A percentile compares a stretch with the other conserved stretches of the same genome.
Evolutionary conservation across 2,888 invertebrate species (phyloP).

Genomic region (Hypomecis atomaria): DNA sequence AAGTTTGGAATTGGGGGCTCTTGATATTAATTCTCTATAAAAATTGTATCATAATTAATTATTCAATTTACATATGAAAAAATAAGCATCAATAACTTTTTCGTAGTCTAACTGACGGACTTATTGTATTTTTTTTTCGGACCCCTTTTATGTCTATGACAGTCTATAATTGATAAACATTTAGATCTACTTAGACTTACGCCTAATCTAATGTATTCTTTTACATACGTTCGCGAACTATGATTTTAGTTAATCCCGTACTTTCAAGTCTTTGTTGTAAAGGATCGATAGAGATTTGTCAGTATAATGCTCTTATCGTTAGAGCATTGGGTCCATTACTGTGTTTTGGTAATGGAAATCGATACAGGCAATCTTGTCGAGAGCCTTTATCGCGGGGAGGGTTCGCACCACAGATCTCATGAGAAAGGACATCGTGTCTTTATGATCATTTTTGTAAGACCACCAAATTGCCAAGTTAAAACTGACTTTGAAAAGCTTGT

Average conservation of each 20-base stretch:
- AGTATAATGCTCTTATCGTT: constrained; percentile 53
- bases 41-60: too few species aligned
- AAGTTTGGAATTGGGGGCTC: too few species aligned
- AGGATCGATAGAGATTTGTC: constrained; percentile 45
- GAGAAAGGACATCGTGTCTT: too few species aligned
- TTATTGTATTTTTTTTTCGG: too few species aligned
- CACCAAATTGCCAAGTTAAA: too few species aligned
- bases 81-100: too few species aligned
- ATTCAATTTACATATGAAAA: too few species aligned
- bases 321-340: constrained; percentile 58
- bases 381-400: constrained; percentile 53
- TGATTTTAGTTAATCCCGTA: constrained; percentile 17
- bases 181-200: background rate
- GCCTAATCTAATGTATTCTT: constrained; percentile 11
- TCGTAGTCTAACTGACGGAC: too few species aligned
- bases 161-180: constrained; percentile 5
- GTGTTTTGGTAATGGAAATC: constrained; percentile 71
- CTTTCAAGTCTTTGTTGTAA: constrained; percentile 33
- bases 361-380: constrained; percentile 63
- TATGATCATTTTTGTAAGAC: too few species aligned
- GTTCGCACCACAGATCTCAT: constrained; percentile 12
- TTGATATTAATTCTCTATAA: too few species aligned
- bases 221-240: constrained; percentile 1
- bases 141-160: background rate
- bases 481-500: too few species aligned